Evolutionary conservation across 2,113 vertebrate species (phyloP), one percentile per base, ranked within the genome.

Genomic region (Nycticryphes semicollaris): DNA sequence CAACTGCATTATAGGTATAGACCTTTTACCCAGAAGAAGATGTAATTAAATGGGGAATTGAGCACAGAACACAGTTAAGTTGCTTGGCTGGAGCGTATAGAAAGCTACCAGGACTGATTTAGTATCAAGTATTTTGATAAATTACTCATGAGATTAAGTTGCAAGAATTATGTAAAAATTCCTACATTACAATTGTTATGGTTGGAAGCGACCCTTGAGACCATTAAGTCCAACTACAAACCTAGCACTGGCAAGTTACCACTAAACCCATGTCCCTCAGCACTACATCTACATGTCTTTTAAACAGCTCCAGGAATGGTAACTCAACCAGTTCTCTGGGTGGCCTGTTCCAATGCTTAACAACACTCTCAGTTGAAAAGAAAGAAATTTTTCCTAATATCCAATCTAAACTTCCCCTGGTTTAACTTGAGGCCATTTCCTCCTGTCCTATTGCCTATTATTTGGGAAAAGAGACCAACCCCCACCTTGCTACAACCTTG

Each of bases 111-210:
- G 35, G 12, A 62, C 41, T 77, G 50, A 69, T 56, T 74, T 39
- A 43, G 7, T 53, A 53, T 62, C 19, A 81, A 77, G 27, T 12
- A 6, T 78, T 94, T 91, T 54, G n/a, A 45, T 70, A 59, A 91
- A 20, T 64, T 0, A 1, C 8, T 31, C 23, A 27, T 3, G 13
- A 1, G 1, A 70, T 87, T 60, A 57, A 84, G 14, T n/a, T 74
- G 23, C 45, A 85, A 88, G 63, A 70, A 74, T 66, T 81, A 62
- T 21, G 18, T 39, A 68, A 76, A 10, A 5, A 37, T 56, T 81
- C 39, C 18, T 59, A 7, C 68, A 19, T 41, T 41, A 41, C 25
- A 63, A 63, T 28, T 12, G 2, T 28, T 63, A 41, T 20, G 25
- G 37, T 41, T 63, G 60, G 60, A 63, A 63, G 37, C 13, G 37